phyloP scores from a whole-genome alignment of 1,140 invertebrate species.

The Papilio polytes region DNA sequence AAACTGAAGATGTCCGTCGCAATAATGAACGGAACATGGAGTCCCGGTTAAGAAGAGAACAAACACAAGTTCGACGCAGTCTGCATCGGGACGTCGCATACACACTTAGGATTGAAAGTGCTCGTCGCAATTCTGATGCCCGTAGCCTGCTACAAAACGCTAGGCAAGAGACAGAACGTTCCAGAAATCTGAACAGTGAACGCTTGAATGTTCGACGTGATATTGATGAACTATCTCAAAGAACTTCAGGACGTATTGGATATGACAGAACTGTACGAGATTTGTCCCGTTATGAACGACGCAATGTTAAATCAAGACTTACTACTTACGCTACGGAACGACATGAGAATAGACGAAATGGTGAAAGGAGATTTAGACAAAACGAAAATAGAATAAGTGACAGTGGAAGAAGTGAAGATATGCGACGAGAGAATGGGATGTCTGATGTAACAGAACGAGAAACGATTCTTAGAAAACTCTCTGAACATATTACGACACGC shows the following conservation, averaged over 20 bases:
- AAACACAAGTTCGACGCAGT: neutral
- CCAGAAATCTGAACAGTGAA: neutral
- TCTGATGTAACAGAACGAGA: neutral
- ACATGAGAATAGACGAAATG: neutral
- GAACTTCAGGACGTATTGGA: neutral
- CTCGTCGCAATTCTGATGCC: neutral
- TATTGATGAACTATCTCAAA: neutral
- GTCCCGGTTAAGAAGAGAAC: neutral
- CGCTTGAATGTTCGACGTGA: neutral
- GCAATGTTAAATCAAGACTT: slow-evolving; percentile 1
- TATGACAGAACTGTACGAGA: neutral
- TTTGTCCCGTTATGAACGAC: neutral
- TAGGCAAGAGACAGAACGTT: slow-evolving; percentile 1
- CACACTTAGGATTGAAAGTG: neutral
- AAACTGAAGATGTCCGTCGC: neutral
- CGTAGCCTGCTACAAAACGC: neutral
- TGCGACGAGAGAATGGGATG: neutral
- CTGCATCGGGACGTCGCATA: neutral
- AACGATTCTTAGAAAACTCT: neutral
- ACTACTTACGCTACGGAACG: neutral
- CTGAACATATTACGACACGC: neutral
- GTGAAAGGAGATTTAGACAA: neutral
- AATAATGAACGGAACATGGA: neutral
- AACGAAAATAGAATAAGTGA: neutral
- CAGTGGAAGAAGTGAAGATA: neutral